These are phyloP conservation scores for Perithous albicinctus DNA, from an alignment of 2,888 invertebrate species.

Conservation along the genomic window DNA sequence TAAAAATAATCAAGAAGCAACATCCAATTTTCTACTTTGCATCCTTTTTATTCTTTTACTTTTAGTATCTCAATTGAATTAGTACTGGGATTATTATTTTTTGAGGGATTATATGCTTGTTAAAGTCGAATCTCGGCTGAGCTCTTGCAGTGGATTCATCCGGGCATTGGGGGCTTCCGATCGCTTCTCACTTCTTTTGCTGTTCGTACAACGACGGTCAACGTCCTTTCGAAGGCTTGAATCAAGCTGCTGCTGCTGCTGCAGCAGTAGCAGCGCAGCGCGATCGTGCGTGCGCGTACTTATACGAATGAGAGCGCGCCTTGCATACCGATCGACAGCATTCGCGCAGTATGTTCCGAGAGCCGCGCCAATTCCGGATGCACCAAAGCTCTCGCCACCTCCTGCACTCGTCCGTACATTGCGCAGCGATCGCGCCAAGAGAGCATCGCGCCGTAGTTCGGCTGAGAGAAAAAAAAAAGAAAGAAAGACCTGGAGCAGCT, in stretches of 20 bases:
- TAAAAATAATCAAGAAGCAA: too few relatives aligned
- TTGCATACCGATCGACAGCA: slow-evolving; percentile 78
- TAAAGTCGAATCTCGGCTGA: slow-evolving; percentile 8
- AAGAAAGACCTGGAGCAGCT: not conserved
- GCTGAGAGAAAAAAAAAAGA: not conserved
- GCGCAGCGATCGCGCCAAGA: slow-evolving; percentile 27
- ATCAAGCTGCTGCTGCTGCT: slow-evolving; percentile 65
- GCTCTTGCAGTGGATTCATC: slow-evolving; percentile 34
- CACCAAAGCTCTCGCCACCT: slow-evolving; percentile 48
- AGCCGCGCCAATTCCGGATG: slow-evolving; percentile 60
- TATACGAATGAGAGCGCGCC: slow-evolving; percentile 75
- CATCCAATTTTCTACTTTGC: too few relatives aligned
- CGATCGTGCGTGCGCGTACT: slow-evolving; percentile 72
- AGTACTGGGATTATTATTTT: too few relatives aligned
- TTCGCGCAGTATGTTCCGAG: slow-evolving; percentile 56
- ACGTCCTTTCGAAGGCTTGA: slow-evolving; percentile 82
- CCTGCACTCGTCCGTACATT: slow-evolving; percentile 32
- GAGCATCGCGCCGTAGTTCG: not conserved
- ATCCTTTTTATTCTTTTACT: too few relatives aligned
- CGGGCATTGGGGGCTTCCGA: slow-evolving; percentile 9
- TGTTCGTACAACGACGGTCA: slow-evolving; percentile 73
- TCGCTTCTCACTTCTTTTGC: slow-evolving; percentile 52
- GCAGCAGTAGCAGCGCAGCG: slow-evolving; percentile 46
- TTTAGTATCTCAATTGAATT: too few relatives aligned
- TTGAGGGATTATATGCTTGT: not conserved